Conservation (phyloP, 2,797 vertebrate species). For the Mus caroli region DNA sequence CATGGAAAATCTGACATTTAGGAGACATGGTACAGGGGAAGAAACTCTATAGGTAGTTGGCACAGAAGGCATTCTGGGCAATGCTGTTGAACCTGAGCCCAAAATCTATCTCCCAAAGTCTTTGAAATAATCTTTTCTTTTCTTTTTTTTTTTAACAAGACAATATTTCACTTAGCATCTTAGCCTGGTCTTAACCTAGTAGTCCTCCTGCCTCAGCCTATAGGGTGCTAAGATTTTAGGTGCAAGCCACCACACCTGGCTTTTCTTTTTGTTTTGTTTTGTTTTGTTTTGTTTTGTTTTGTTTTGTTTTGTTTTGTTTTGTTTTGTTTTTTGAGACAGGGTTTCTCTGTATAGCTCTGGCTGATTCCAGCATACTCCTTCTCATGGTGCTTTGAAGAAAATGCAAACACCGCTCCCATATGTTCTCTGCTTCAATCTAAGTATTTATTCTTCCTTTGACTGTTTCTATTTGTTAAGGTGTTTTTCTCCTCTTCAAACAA, state of each 20-base stretch:
- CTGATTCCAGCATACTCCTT: not conserved
- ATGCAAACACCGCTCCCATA: not conserved
- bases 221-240: not conserved
- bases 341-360: too few species aligned
- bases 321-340: too few species aligned
- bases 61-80: not conserved
- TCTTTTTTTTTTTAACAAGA: not conserved
- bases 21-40: not conserved
- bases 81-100: not conserved
- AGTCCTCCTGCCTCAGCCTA: not conserved
- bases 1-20: not conserved
- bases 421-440: not conserved
- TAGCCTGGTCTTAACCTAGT: not conserved
- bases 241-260: too few species aligned
- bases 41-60: not conserved
- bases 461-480: constrained; percentile 11
- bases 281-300: too few species aligned
- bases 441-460: not conserved
- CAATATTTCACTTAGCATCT: not conserved
- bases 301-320: too few species aligned
- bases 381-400: not conserved
- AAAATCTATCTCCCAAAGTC: not conserved
- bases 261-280: not conserved
- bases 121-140: not conserved
- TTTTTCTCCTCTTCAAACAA: not conserved